Evolutionary conservation across 2,888 invertebrate genomes (phyloP).

Genomic region (Rhagium mordax): DNA sequence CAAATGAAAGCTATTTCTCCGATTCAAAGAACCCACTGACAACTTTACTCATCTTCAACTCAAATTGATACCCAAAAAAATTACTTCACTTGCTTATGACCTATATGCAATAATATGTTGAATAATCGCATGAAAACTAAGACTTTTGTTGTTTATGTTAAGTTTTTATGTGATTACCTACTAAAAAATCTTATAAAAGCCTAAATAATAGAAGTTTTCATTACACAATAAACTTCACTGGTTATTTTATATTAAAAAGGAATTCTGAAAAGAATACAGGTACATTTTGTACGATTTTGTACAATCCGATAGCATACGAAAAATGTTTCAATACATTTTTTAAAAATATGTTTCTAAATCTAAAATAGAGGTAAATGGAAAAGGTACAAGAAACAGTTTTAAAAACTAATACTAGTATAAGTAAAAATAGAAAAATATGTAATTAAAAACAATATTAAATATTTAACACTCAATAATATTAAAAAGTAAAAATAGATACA

Average conservation of each 20-base stretch:
- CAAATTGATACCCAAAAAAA: background rate
- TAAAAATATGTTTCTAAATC: slow-evolving; percentile 16
- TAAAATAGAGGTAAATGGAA: slow-evolving; percentile 55
- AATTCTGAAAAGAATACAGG: slow-evolving; percentile 23
- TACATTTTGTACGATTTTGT: slow-evolving; percentile 41
- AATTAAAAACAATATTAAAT: slow-evolving; percentile 64
- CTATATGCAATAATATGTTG: background rate
- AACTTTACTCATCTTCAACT: background rate
- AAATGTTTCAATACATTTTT: slow-evolving; percentile 31
- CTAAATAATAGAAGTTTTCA: background rate
- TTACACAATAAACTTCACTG: slow-evolving; percentile 17
- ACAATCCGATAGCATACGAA: slow-evolving; percentile 15
- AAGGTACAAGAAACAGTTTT: slow-evolving; percentile 60
- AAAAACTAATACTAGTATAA: slow-evolving; percentile 54
- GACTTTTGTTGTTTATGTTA: no score
- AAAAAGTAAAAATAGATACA: slow-evolving; percentile 64
- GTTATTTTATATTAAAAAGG: slow-evolving; percentile 20
- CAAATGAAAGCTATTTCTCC: no score
- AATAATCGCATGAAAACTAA: background rate
- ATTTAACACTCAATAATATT: slow-evolving; percentile 57
- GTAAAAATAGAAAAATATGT: slow-evolving; percentile 64
- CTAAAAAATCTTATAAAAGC: background rate
- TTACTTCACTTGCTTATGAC: background rate
- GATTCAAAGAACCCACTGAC: no score
- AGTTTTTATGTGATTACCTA: background rate